A percentile compares a stretch with the other conserved stretches of the same genome.
Conservation (phyloP, 2,797 vertebrate genomes). For the Enoplosus armatus region DNA sequence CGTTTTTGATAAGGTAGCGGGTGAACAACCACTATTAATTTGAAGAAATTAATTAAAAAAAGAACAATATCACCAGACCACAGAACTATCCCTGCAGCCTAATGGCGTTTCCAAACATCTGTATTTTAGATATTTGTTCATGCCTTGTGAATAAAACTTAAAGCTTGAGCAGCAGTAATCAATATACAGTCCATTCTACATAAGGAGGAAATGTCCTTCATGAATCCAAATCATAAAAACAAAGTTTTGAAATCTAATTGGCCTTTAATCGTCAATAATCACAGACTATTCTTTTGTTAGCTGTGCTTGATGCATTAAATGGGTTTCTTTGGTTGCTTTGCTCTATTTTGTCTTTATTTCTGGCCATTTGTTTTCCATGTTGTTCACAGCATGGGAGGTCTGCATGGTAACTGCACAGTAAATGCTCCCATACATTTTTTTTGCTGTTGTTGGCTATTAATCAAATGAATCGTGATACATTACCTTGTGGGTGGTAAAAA, state of each 20-base stretch:
- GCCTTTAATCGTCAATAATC: background rate
- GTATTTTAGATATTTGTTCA: conserved; percentile 1
- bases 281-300: background rate
- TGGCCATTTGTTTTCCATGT: conserved; percentile 23
- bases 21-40: background rate
- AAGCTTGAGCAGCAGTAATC: background rate
- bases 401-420: conserved; percentile 22
- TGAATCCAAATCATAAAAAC: background rate
- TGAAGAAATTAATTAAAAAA: conserved; percentile 11
- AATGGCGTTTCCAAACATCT: background rate
- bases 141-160: background rate
- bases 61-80: background rate
- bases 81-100: background rate
- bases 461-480: conserved; percentile 61
- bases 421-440: conserved; percentile 42
- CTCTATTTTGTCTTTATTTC: conserved; percentile 31
- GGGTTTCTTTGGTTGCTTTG: background rate
- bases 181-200: background rate
- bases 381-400: conserved; percentile 10
- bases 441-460: conserved; percentile 43
- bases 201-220: background rate
- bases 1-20: conserved; percentile 13
- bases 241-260: conserved; percentile 10
- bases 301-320: background rate
- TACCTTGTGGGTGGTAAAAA: conserved; percentile 40